Evolutionary conservation across 2,113 vertebrate genomes (phyloP).

Genomic region (Gambusia holbrooki): DNA sequence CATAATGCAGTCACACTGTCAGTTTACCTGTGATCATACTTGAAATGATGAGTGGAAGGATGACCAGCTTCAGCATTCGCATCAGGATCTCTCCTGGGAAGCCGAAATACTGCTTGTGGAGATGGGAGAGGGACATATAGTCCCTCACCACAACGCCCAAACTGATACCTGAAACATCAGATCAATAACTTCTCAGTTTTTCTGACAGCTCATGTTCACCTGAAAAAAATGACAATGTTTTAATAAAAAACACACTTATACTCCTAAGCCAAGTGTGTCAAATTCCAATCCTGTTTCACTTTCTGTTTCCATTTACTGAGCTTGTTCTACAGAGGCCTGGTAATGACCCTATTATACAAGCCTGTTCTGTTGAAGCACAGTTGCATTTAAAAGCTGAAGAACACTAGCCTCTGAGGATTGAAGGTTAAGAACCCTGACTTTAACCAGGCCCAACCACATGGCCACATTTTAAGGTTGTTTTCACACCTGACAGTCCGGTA

Average conservation of each 20-base stretch:
- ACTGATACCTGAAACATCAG: slow-evolving; percentile 83
- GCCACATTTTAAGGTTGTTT: too few species aligned
- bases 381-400: too few species aligned
- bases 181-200: background rate
- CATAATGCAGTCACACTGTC: background rate
- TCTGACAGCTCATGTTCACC: background rate
- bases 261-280: background rate
- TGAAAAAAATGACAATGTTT: background rate
- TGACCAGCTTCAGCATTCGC: slow-evolving; percentile 97
- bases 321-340: too few species aligned
- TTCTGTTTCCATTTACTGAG: too few species aligned
- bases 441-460: too few species aligned
- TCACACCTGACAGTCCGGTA: too few species aligned
- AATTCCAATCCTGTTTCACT: background rate
- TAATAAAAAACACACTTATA: background rate
- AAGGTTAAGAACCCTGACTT: too few species aligned
- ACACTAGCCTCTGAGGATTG: too few species aligned
- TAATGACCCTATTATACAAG: too few species aligned
- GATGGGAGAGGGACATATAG: slow-evolving; percentile 84
- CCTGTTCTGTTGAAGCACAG: too few species aligned
- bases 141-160: slow-evolving; percentile 90
- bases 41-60: slow-evolving; percentile 95
- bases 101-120: slow-evolving; percentile 93
- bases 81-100: slow-evolving; percentile 97
- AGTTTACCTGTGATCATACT: slow-evolving; percentile 96